Percentiles rank a stretch among this genome's conserved stretches.
Evolutionary conservation across 2,113 vertebrate species (phyloP).

Genomic region (Cyanoramphus novaezelandiae): DNA sequence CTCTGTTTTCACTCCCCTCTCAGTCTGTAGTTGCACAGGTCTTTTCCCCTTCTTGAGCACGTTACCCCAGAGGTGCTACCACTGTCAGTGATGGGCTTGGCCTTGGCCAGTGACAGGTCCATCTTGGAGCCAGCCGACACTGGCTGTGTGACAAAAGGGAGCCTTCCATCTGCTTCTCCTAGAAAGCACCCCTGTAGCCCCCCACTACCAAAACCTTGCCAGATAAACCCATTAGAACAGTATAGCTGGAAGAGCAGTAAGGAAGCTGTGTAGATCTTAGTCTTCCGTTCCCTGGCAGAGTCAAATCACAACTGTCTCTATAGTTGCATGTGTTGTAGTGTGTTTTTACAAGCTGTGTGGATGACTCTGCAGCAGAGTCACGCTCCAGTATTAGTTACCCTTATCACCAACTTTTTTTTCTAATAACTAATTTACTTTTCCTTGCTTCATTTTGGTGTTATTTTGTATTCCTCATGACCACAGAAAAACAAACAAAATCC

Average conservation of each 20-base stretch:
- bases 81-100: not conserved
- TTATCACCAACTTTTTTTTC: not conserved
- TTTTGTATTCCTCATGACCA: not conserved
- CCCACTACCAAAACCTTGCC: not conserved
- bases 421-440: not conserved
- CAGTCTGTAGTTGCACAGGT: not conserved
- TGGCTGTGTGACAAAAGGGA: not conserved
- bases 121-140: not conserved
- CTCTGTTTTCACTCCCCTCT: not conserved
- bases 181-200: not conserved
- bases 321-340: not conserved
- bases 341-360: not conserved
- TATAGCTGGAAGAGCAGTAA: not conserved
- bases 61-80: not conserved
- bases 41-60: not conserved
- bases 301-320: not conserved
- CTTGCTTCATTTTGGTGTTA: not conserved
- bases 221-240: not conserved
- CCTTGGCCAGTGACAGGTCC: not conserved
- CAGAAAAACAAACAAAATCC: not conserved
- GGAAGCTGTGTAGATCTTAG: not conserved
- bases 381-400: not conserved
- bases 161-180: not conserved
- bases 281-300: not conserved
- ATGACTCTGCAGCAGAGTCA: not conserved